These are phyloP conservation scores for Arrhopalites spinosus DNA, from an alignment of 2,888 invertebrate genomes.

Conservation along the genomic window DNA sequence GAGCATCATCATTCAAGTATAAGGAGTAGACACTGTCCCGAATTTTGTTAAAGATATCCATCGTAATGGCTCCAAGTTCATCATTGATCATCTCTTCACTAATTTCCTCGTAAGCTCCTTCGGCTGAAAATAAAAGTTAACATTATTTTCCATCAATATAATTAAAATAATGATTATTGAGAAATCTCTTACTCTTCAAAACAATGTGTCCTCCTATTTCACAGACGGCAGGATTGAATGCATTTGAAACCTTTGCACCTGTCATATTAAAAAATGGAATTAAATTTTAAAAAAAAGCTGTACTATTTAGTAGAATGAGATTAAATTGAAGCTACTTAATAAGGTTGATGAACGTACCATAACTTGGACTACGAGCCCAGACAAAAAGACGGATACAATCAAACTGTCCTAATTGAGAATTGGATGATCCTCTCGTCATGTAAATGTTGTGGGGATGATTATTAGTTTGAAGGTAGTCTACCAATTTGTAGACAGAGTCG, in stretches of 20 bases:
- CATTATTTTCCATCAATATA: too few species aligned
- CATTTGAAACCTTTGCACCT: constrained; percentile 65
- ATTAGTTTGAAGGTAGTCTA: constrained; percentile 66
- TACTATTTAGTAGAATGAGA: not conserved
- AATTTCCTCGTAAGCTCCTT: constrained; percentile 55
- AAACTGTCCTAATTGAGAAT: constrained; percentile 44
- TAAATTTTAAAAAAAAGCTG: constrained; percentile 25
- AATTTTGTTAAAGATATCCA: constrained; percentile 55
- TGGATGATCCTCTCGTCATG: not conserved
- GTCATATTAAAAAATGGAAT: too few species aligned
- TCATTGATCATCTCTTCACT: constrained; percentile 56
- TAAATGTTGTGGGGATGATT: constrained; percentile 74
- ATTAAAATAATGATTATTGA: too few species aligned
- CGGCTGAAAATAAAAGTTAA: constrained; percentile 57
- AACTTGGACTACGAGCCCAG: constrained; percentile 69
- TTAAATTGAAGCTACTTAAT: not conserved
- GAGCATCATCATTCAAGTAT: not conserved
- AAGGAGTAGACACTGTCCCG: constrained; percentile 27
- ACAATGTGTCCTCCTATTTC: constrained; percentile 79
- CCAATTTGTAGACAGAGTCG: constrained; percentile 61
- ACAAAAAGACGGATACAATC: constrained; percentile 67
- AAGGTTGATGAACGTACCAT: too few species aligned
- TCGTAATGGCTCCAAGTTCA: constrained; percentile 55
- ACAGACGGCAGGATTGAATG: constrained; percentile 73
- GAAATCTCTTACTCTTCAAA: constrained; percentile 66